Conservation (phyloP, 2,797 vertebrate genomes). For the Cercopithecus petaurista region DNA sequence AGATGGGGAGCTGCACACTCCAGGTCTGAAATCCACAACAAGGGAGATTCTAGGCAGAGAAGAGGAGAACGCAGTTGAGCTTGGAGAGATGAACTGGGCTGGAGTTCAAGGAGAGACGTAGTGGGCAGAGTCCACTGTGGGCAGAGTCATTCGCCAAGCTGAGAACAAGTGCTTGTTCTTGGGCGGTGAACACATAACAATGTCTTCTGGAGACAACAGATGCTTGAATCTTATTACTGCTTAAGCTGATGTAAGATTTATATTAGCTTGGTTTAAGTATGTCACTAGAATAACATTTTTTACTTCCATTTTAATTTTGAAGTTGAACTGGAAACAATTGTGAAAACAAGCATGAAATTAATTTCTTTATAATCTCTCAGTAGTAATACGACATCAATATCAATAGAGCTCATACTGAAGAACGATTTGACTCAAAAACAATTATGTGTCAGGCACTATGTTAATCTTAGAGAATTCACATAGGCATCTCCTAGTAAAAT, state of each 20-base stretch:
- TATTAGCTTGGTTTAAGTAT: neutral
- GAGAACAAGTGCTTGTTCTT: neutral
- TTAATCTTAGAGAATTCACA: neutral
- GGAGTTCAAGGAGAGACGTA: neutral
- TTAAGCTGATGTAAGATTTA: slow-evolving; percentile 30
- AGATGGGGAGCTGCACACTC: neutral
- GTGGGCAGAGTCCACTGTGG: neutral
- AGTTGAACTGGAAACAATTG: neutral
- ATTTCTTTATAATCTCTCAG: neutral
- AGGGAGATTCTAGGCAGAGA: neutral
- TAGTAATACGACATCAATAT: neutral
- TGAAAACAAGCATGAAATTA: slow-evolving; percentile 43
- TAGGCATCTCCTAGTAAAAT: neutral
- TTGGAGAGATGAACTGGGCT: neutral
- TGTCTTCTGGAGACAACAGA: neutral
- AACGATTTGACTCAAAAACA: neutral
- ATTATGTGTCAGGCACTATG: neutral
- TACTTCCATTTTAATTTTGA: slow-evolving; percentile 52
- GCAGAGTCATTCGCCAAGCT: neutral
- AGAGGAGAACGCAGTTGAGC: neutral
- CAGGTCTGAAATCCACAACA: neutral
- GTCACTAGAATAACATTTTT: neutral
- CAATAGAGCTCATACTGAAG: neutral
- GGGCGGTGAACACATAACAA: neutral
- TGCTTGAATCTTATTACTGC: neutral